These are phyloP conservation scores for Penaeus vannamei DNA, from an alignment of 1,140 invertebrate genomes.

Conservation along the genomic window DNA sequence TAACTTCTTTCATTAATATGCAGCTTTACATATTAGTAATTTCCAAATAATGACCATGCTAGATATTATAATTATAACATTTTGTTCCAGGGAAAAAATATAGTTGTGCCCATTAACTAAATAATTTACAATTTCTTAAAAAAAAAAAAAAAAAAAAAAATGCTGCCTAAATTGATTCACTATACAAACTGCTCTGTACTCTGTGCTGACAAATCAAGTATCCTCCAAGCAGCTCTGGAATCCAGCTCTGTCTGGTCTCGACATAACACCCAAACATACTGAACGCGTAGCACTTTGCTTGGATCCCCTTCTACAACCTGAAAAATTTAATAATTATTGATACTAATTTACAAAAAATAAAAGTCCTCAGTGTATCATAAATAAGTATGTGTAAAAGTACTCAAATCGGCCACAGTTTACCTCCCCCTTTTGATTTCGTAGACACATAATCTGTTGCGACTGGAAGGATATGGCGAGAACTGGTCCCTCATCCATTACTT, in stretches of 20 bases:
- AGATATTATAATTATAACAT: no score
- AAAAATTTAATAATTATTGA: background rate
- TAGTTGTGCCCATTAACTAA: no score
- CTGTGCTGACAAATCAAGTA: slow-evolving; percentile 92
- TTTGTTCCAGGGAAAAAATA: no score
- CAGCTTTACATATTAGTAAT: no score
- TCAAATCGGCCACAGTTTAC: slow-evolving; percentile 73
- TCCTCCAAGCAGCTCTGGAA: slow-evolving; percentile 94
- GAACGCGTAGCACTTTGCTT: slow-evolving; percentile 93
- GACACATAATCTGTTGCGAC: slow-evolving; percentile 95
- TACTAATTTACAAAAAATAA: background rate
- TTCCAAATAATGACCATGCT: no score
- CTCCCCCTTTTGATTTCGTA: slow-evolving; percentile 86
- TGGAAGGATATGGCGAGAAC: slow-evolving; percentile 96
- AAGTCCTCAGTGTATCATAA: background rate
- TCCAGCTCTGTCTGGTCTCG: slow-evolving; percentile 94
- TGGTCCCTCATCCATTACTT: slow-evolving; percentile 99
- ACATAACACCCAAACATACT: slow-evolving; percentile 98
- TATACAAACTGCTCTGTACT: slow-evolving; percentile 92
- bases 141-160: no score
- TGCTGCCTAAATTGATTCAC: slow-evolving; percentile 67
- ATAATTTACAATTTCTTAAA: no score
- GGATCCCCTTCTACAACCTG: slow-evolving; percentile 89
- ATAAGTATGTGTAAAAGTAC: background rate
- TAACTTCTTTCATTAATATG: no score